Evolutionary conservation across 2,888 invertebrate genomes (phyloP).

Genomic region (Hetaerina titia): DNA sequence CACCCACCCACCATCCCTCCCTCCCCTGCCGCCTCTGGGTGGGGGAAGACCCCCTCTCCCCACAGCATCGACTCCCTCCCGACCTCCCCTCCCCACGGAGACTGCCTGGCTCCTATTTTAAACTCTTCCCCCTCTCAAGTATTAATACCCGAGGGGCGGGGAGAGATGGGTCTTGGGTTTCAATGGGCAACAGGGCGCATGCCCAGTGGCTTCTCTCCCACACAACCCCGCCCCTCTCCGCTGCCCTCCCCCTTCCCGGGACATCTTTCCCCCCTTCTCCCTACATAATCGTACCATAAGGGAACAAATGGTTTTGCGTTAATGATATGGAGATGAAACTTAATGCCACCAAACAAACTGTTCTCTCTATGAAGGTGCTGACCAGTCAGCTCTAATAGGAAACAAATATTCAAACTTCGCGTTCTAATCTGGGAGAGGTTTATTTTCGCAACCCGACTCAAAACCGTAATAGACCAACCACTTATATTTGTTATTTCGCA

Average conservation of each 20-base stretch:
- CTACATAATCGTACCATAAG: not conserved
- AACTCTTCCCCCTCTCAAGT: slow-evolving; percentile 69
- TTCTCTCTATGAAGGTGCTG: no score
- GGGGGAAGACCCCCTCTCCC: slow-evolving; percentile 33
- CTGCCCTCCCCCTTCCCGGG: not conserved
- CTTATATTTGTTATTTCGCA: no score
- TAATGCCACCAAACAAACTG: no score
- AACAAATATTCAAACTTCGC: no score
- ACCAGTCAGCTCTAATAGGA: no score
- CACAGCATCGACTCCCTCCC: slow-evolving; percentile 22
- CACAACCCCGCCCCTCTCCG: not conserved
- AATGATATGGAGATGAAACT: not conserved
- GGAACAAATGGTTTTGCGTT: not conserved
- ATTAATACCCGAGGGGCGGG: slow-evolving; percentile 57
- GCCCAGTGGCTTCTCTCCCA: slow-evolving; percentile 25
- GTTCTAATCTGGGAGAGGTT: no score
- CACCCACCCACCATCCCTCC: slow-evolving; percentile 17
- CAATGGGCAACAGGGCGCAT: slow-evolving; percentile 47
- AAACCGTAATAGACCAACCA: no score
- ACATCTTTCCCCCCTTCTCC: not conserved
- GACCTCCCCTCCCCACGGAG: slow-evolving; percentile 66
- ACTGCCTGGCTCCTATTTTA: slow-evolving; percentile 71
- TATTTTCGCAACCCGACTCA: no score
- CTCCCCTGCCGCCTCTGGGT: not conserved
- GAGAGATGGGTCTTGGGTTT: slow-evolving; percentile 47